phyloP scores from a whole-genome alignment of 1,140 invertebrate genomes.

The Lucilia cuprina region DNA sequence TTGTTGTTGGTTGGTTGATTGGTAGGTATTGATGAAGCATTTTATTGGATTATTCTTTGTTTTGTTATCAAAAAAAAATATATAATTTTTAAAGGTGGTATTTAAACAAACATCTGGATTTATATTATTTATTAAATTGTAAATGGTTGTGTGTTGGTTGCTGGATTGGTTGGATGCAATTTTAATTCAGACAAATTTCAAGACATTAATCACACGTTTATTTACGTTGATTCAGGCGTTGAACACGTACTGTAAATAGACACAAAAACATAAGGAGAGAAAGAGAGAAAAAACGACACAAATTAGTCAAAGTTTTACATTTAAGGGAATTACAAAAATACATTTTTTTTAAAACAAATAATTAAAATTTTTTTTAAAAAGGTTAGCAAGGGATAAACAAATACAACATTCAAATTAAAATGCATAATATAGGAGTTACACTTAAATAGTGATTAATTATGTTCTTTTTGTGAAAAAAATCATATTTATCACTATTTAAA shows the following conservation, averaged over 20 bases:
- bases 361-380: slow-evolving; percentile 16
- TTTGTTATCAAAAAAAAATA: neutral
- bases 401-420: slow-evolving; percentile 24
- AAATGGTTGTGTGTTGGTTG: neutral
- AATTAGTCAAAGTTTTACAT: slow-evolving; percentile 41
- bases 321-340: neutral
- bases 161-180: slow-evolving; percentile 17
- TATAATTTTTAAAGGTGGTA: neutral
- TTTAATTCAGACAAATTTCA: slow-evolving; percentile 2
- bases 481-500: too few species aligned
- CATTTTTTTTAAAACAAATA: slow-evolving; percentile 3
- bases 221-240: slow-evolving; percentile 63
- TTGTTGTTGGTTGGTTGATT: neutral
- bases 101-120: slow-evolving; percentile 18
- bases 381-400: slow-evolving; percentile 13
- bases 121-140: neutral
- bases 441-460: neutral
- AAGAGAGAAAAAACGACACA: slow-evolving; percentile 42
- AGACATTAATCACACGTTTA: slow-evolving; percentile 45
- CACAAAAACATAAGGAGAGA: slow-evolving; percentile 43
- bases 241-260: slow-evolving; percentile 62
- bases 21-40: neutral
- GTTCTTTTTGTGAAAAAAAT: neutral
- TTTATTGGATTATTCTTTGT: neutral
- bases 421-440: neutral